Evolutionary conservation across 2,113 vertebrate genomes (phyloP), one percentile per base, ranked within the genome.

Genomic region (Cepphus grylle): DNA sequence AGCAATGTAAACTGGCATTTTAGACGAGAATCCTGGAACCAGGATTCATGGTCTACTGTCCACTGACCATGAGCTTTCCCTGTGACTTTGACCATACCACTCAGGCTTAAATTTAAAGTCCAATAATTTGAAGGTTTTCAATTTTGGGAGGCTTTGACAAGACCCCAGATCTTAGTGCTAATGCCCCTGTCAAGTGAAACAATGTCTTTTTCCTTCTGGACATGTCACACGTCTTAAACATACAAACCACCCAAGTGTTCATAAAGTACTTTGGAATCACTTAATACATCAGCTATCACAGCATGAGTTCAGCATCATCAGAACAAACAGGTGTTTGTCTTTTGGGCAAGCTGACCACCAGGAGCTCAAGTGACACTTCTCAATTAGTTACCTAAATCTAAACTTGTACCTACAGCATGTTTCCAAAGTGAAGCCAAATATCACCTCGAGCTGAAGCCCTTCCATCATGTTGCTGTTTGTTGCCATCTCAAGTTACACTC

Each of bases 321-420:
- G 32, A 66, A 53, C 7, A 5, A 58, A 13, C 2, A 74, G 34
- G 22, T 5, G 23, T 22, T 26, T 87, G 53, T 43, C 12, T 62
- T 74, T 58, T 2, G 18, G 61, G 16, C 29, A 66, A 62, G 29
- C n/a, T 90, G 71, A 47, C 10, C 32, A 9, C 29, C 11, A 81
- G 73, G 81, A 88, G 12, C 12, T 55, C 53, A 58, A 66, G 18
- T 25, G 26, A 12, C 23, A 32, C 23, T 27, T 65, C 43, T 43
- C 26, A 52, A 9, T 15, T 16, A 45, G 13, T 76, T 30, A 9
- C 20, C 56, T 15, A 45, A 83, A 83, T 7, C 40, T 63, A 21
- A 25, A 47, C 23, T 47, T 5, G 0, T 8, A 36, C 16, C 9
- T 11, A 5, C 4, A 52, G 19, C 9, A 0, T 1, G 7, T 42